Evolutionary conservation across 1,140 invertebrate species (phyloP).

Genomic region (Fopius arisanus): DNA sequence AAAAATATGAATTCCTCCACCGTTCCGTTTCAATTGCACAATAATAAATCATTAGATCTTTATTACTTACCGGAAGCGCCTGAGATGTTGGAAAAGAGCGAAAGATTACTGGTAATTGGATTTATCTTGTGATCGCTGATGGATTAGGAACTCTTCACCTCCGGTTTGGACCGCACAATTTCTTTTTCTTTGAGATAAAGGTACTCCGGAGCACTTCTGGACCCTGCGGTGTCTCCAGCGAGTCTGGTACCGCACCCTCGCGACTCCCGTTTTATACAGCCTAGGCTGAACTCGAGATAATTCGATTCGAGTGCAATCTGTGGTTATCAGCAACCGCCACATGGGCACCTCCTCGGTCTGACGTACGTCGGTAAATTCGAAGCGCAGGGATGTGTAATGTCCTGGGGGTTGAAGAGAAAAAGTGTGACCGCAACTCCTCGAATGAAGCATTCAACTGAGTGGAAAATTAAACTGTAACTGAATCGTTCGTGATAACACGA

Average conservation of each 20-base stretch:
- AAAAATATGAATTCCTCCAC: too few species aligned
- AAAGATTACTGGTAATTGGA: too few species aligned
- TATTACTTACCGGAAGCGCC: too few species aligned
- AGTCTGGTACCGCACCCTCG: constrained; percentile 40
- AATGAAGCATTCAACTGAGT: constrained; percentile 3
- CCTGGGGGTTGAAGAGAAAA: constrained; percentile 20
- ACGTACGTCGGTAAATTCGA: constrained; percentile 2
- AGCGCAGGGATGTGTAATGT: neutral
- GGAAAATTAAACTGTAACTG: constrained; percentile 13
- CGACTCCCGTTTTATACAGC: constrained; percentile 50
- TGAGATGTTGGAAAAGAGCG: too few species aligned
- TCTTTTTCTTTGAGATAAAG: too few species aligned
- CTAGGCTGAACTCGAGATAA: constrained; percentile 39
- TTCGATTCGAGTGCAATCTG: constrained; percentile 58
- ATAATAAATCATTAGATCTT: too few species aligned
- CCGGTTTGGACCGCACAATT: too few species aligned
- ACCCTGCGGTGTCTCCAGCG: constrained; percentile 28
- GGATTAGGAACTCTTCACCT: neutral
- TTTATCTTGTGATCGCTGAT: too few species aligned
- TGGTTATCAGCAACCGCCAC: constrained; percentile 58
- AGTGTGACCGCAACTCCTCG: neutral
- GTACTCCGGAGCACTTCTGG: too few species aligned
- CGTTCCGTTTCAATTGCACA: too few species aligned
- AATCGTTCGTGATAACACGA: constrained; percentile 18
- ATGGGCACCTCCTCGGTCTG: constrained; percentile 50